Conservation (phyloP, 2,888 invertebrate species). For the Notodonta dromedarius region DNA sequence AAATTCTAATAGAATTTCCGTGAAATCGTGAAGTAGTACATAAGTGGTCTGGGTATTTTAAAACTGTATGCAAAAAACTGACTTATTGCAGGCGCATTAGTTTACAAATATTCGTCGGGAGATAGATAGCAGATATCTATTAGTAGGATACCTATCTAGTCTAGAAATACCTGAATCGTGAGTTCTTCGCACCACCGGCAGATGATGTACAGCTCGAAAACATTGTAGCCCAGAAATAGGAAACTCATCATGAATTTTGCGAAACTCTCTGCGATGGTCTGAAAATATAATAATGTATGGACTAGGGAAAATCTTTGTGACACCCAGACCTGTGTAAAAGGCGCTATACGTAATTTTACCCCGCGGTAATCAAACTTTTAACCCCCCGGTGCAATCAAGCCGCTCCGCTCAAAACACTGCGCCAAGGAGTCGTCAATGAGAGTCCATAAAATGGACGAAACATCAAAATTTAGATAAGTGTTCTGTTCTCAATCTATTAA, state of each 20-base stretch:
- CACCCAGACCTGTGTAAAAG: too few species aligned
- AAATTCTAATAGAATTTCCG: background rate
- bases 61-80: background rate
- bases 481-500: too few species aligned
- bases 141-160: background rate
- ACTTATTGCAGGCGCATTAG: background rate
- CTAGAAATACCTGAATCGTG: slow-evolving; percentile 58
- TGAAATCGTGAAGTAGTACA: background rate
- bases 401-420: too few species aligned
- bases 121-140: background rate
- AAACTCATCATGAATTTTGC: slow-evolving; percentile 64
- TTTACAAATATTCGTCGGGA: background rate
- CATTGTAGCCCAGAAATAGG: slow-evolving; percentile 68
- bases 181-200: slow-evolving; percentile 76
- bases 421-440: too few species aligned
- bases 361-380: too few species aligned
- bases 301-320: too few species aligned
- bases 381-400: too few species aligned
- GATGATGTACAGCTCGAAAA: slow-evolving; percentile 65
- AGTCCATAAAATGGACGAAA: too few species aligned
- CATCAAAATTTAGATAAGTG: too few species aligned
- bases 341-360: too few species aligned
- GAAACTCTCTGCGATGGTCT: slow-evolving; percentile 58
- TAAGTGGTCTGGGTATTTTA: background rate
- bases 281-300: slow-evolving; percentile 26